Evolutionary conservation across 2,888 invertebrate species (phyloP), one percentile per base, ranked within the genome.

Genomic region (Xestoiulus laeticollis): DNA sequence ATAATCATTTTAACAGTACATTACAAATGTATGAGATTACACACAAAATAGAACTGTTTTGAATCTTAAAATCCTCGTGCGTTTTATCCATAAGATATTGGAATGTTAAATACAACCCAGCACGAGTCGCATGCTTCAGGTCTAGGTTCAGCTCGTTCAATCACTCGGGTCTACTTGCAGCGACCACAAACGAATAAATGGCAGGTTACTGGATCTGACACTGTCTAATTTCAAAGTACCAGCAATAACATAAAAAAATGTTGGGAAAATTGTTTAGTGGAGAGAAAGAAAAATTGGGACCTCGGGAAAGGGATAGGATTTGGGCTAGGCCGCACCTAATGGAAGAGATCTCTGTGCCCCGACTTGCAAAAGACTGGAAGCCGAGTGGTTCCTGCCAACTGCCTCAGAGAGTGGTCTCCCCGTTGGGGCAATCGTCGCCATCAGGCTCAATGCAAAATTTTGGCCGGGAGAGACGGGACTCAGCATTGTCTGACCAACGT

Each of bases 401-500:
- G n/a, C 33, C 22, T 86, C 87, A 87, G 32, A 87, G 16, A 0
- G 43, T 86, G 43, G 87, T 87, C 38, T 87, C 87, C 5, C 44
- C 84, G 26, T 5, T 43, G 26, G 78, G 14, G 14, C 6, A 59
- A 53, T 87, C 87, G 19, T 88, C 87, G 14, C 85, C 85, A 19
- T 87, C 88, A 0, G 86, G 85, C n/a, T 86, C 88, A 32, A 88
- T 88, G 38, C 86, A 87, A 53, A 88, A 88, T 33, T 87, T 88
- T 19, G 88, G 86, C 10, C 88, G 30, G 26, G 44, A 33, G 14
- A 33, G 53, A 2, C 48, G 6, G 8, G 32, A 33, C 22, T 68
- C 38, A 19, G 53, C 85, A 2, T 87, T 89, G 89, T 85, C 90
- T 89, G 90, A 89, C 85, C 88, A 90, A 26, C 90, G 88, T 16